Conservation (phyloP, 2,797 vertebrate species). For the Leuciscus waleckii region DNA sequence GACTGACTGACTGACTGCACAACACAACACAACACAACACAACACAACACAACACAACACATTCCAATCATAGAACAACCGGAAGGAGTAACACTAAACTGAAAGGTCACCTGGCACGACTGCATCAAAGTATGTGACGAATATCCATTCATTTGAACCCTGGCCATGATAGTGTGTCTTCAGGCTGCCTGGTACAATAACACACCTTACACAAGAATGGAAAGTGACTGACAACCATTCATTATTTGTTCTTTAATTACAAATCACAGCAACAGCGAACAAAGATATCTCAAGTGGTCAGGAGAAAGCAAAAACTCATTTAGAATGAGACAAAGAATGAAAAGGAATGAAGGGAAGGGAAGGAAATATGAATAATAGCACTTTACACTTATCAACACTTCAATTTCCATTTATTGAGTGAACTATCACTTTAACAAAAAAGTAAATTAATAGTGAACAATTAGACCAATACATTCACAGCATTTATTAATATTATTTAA, state of each 20-base stretch:
- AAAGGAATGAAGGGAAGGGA: neutral
- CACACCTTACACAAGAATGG: slow-evolving; percentile 45
- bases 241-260: slow-evolving; percentile 62
- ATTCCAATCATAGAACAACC: slow-evolving; percentile 3
- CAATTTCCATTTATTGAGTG: neutral
- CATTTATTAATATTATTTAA: too few species aligned
- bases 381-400: neutral
- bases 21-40: neutral
- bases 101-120: slow-evolving; percentile 21
- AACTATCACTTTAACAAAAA: neutral
- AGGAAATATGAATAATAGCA: neutral
- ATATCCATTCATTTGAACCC: slow-evolving; percentile 29
- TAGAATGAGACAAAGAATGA: slow-evolving; percentile 19
- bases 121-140: slow-evolving; percentile 11
- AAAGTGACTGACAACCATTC: slow-evolving; percentile 52
- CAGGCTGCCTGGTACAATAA: slow-evolving; percentile 46
- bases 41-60: neutral
- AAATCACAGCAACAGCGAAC: slow-evolving; percentile 42
- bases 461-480: neutral
- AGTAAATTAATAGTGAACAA: neutral
- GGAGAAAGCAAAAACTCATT: slow-evolving; percentile 29
- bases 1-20: too few species aligned
- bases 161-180: slow-evolving; percentile 27
- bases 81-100: neutral
- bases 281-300: slow-evolving; percentile 44